These are phyloP conservation scores for Oreochromis tanganicae DNA, from an alignment of 2,113 vertebrate genomes.

Conservation along the genomic window DNA sequence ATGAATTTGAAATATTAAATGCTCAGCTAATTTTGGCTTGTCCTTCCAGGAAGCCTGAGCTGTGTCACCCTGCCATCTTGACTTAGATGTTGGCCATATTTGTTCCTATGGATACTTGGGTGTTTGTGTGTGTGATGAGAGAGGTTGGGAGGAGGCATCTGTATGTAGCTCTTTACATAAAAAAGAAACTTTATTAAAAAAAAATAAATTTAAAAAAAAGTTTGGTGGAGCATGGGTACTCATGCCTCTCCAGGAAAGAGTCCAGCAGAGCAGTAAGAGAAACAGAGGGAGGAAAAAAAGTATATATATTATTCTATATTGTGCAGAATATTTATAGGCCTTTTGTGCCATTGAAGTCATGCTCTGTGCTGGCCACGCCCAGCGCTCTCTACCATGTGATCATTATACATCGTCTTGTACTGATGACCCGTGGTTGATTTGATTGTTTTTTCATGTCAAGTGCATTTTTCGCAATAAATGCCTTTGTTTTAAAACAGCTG, in stretches of 20 bases:
- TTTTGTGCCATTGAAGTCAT: slow-evolving; percentile 69
- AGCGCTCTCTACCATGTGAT: slow-evolving; percentile 71
- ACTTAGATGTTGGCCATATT: slow-evolving; percentile 62
- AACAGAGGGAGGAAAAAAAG: slow-evolving; percentile 2
- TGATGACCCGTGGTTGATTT: slow-evolving; percentile 75
- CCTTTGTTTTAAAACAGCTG: slow-evolving; percentile 71
- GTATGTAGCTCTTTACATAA: slow-evolving; percentile 63
- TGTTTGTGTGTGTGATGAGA: not conserved
- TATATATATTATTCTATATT: slow-evolving; percentile 74
- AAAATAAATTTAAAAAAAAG: rapidly evolving
- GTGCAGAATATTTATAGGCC: slow-evolving; percentile 78
- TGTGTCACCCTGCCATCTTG: slow-evolving; percentile 51
- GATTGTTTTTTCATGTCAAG: slow-evolving; percentile 76
- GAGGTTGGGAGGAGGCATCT: slow-evolving; percentile 18
- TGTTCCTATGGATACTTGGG: slow-evolving; percentile 57
- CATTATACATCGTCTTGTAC: slow-evolving; percentile 78
- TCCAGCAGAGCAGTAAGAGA: not conserved
- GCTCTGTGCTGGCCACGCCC: slow-evolving; percentile 56
- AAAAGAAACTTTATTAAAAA: slow-evolving; percentile 22
- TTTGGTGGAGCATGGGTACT: slow-evolving; percentile 1
- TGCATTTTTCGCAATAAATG: slow-evolving; percentile 83
- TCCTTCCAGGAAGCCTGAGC: slow-evolving; percentile 44
- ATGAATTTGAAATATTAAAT: not conserved
- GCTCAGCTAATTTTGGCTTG: not conserved
- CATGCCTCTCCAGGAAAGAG: slow-evolving; percentile 4